Percentiles rank a stretch among this genome's conserved stretches.
Conservation (phyloP, 1,140 invertebrate species). For the Pectinophora gossypiella region DNA sequence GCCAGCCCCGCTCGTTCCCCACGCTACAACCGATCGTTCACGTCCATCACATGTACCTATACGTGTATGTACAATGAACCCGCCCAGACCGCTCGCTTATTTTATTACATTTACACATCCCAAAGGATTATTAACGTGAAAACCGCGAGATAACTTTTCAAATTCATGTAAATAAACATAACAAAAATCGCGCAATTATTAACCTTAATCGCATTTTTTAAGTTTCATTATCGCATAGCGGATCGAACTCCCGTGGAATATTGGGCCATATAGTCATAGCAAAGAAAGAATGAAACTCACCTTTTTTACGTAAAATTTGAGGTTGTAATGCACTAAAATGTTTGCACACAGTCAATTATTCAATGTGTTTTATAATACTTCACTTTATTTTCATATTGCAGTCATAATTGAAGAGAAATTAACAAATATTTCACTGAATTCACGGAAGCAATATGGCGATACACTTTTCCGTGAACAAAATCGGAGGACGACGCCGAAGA, state of each 20-base stretch:
- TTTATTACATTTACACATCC: conserved; percentile 39
- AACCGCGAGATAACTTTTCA: conserved; percentile 72
- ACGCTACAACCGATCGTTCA: conserved; percentile 66
- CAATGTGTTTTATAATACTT: conserved; percentile 50
- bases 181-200: conserved; percentile 76
- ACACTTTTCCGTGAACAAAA: conserved; percentile 70
- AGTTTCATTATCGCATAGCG: conserved; percentile 77
- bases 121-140: conserved; percentile 48
- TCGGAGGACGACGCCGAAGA: conserved; percentile 73
- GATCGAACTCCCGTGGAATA: conserved; percentile 75
- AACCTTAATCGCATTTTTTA: conserved; percentile 76
- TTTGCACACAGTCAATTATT: conserved; percentile 33
- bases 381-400: conserved; percentile 68
- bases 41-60: conserved; percentile 70
- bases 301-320: conserved; percentile 55
- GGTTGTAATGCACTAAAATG: conserved; percentile 44
- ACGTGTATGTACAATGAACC: conserved; percentile 68
- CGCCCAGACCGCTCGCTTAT: conserved; percentile 40
- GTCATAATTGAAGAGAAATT: conserved; percentile 70
- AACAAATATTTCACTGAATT: conserved; percentile 69
- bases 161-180: conserved; percentile 76
- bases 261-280: conserved; percentile 76
- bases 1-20: conserved; percentile 5
- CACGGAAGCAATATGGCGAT: conserved; percentile 75
- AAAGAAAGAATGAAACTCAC: conserved; percentile 72